A percentile compares a stretch with the other conserved stretches of the same genome.
phyloP scores from a whole-genome alignment of 2,113 vertebrate genomes.

The Megalops atlanticus region DNA sequence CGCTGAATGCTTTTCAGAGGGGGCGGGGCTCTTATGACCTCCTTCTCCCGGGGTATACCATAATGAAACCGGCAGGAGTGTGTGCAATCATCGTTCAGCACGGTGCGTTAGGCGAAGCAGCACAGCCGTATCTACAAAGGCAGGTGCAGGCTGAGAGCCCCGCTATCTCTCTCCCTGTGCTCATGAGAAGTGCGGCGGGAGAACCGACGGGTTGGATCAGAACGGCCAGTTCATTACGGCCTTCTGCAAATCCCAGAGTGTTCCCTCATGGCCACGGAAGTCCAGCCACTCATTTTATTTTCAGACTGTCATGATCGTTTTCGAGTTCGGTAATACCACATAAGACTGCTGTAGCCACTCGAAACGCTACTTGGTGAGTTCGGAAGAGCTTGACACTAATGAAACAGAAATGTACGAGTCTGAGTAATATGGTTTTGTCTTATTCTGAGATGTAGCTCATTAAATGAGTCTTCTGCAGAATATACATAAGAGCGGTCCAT shows the following conservation, averaged over 20 bases:
- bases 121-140: background rate
- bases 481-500: background rate
- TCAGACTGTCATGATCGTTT: background rate
- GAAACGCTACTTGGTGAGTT: background rate
- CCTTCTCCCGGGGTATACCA: background rate
- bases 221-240: background rate
- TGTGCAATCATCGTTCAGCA: background rate
- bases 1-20: background rate
- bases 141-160: background rate
- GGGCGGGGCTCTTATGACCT: background rate
- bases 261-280: background rate
- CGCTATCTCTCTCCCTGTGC: conserved; percentile 1
- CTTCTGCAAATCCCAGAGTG: background rate
- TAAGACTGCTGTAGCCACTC: background rate
- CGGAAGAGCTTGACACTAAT: background rate
- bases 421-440: background rate
- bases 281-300: background rate
- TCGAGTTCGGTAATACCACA: background rate
- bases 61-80: background rate
- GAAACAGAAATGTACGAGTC: background rate
- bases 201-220: background rate
- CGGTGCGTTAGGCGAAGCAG: background rate
- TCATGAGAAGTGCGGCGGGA: background rate
- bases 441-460: background rate
- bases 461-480: background rate